Conservation (phyloP, 2,888 invertebrate genomes). For the Atrina japonica region DNA sequence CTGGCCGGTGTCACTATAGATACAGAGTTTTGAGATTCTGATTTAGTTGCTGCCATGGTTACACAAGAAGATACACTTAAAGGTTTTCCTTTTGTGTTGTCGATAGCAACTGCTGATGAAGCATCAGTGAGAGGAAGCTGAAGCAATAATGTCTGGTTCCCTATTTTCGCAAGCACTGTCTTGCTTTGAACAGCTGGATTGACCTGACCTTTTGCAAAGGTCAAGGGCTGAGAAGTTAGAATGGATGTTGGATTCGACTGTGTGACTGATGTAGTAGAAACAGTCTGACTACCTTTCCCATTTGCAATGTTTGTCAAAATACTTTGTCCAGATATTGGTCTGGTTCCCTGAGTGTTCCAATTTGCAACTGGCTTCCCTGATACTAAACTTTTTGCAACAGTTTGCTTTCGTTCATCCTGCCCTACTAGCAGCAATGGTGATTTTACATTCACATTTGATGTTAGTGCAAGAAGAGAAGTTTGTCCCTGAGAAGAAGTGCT, state of each 20-base stretch:
- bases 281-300: not conserved
- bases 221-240: constrained; percentile 11
- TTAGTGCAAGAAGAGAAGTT: not conserved
- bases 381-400: constrained; percentile 3
- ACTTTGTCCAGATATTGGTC: not conserved
- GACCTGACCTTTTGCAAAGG: constrained; percentile 17
- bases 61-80: not conserved
- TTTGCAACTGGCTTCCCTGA: not conserved
- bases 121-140: constrained; percentile 27
- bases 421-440: not conserved
- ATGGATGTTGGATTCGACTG: not conserved
- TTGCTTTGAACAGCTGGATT: constrained; percentile 16
- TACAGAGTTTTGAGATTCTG: not conserved
- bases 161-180: constrained; percentile 35
- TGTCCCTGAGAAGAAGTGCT: constrained; percentile 1
- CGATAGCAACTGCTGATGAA: not conserved
- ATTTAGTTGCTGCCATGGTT: not conserved
- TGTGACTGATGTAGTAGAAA: not conserved
- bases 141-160: constrained; percentile 30
- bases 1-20: not conserved
- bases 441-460: not conserved
- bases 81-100: not conserved
- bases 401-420: not conserved
- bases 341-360: not conserved
- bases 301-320: not conserved